Conservation (phyloP, 2,797 vertebrate genomes). For the Prunella strophiata region DNA sequence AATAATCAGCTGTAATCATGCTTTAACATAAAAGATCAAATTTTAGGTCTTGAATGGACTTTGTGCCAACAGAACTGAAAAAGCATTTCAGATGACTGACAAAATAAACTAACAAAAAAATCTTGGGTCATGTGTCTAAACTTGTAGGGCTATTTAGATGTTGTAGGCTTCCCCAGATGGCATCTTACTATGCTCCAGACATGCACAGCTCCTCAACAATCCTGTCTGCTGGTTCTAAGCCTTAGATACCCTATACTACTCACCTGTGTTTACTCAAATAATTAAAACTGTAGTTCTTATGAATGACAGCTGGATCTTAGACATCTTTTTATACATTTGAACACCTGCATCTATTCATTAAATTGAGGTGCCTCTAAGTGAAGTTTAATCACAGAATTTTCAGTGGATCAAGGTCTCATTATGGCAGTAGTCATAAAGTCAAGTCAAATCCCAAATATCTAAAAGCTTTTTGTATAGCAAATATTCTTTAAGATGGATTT, state of each 20-base stretch:
- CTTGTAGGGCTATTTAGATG: background rate
- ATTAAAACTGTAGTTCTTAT: background rate
- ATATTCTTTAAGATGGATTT: background rate
- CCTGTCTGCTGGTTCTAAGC: background rate
- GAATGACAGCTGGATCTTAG: background rate
- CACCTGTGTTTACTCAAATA: background rate
- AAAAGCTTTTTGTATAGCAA: background rate
- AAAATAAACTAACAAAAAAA: background rate
- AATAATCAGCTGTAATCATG: background rate
- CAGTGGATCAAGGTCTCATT: background rate
- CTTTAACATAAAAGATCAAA: background rate
- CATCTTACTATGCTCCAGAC: background rate
- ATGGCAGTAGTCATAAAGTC: background rate
- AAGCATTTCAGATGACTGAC: background rate
- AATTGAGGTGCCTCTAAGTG: background rate
- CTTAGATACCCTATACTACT: background rate
- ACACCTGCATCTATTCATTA: background rate
- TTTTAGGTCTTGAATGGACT: background rate
- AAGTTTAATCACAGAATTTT: background rate
- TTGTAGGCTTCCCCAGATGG: background rate
- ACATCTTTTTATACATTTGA: background rate
- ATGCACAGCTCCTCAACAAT: background rate
- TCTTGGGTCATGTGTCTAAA: background rate
- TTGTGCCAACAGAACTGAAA: background rate
- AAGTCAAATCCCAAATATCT: background rate